phyloP scores from a whole-genome alignment of 2,113 vertebrate genomes.

The Ptilorrhoa leucosticta region DNA sequence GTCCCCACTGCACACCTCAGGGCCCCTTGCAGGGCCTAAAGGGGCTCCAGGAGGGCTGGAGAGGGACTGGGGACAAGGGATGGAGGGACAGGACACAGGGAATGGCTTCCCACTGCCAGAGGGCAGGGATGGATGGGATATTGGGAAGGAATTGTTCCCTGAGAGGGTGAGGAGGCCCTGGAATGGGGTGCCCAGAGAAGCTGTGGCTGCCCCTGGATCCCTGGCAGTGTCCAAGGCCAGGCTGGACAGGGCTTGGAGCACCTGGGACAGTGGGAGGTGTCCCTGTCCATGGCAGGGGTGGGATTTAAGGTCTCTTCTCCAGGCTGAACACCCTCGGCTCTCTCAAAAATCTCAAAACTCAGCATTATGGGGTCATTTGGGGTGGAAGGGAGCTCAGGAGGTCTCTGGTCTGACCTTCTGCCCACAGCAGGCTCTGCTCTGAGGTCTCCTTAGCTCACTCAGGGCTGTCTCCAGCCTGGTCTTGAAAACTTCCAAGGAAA shows the following conservation, averaged over 20 bases:
- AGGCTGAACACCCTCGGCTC: background rate
- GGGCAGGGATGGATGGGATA: background rate
- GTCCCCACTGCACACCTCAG: background rate
- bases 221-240: background rate
- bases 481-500: background rate
- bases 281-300: background rate
- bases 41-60: background rate
- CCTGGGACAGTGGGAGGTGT: background rate
- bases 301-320: background rate
- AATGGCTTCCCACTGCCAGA: background rate
- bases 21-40: background rate
- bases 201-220: background rate
- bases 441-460: too few species aligned
- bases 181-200: accelerated
- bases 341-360: background rate
- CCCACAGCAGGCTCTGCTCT: background rate
- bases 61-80: background rate
- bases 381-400: background rate
- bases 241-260: background rate
- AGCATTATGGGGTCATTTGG: background rate
- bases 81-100: background rate
- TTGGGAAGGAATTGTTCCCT: background rate
- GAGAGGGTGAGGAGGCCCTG: accelerated
- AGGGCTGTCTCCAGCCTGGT: background rate
- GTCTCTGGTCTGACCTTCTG: background rate